These are phyloP conservation scores for Drosophila cyrtoloma DNA, from an alignment of 2,888 invertebrate genomes.

Conservation along the genomic window DNA sequence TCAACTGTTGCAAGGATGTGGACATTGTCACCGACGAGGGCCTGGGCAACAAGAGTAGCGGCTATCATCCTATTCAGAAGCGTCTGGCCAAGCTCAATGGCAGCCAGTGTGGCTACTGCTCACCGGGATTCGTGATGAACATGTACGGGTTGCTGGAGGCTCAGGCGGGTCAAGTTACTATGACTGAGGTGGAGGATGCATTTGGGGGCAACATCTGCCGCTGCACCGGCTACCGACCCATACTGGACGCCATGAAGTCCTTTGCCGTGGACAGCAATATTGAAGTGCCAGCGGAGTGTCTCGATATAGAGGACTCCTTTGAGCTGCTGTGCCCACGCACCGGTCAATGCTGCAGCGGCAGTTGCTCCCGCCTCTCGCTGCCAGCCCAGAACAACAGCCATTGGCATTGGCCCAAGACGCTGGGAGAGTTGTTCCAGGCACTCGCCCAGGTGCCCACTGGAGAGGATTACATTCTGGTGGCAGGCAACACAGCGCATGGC, in stretches of 20 bases:
- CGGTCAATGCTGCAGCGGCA: conserved; percentile 81
- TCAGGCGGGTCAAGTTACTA: conserved; percentile 86
- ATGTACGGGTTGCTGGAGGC: conserved; percentile 87
- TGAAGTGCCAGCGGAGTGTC: conserved; percentile 84
- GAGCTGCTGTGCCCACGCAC: conserved; percentile 71
- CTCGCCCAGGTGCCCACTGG: conserved; percentile 82
- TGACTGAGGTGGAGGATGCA: conserved; percentile 90
- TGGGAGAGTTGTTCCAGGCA: conserved; percentile 66
- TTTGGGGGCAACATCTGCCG: conserved; percentile 93
- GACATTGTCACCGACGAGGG: conserved; percentile 90
- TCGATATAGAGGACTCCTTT: conserved; percentile 85
- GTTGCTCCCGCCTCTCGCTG: conserved; percentile 61
- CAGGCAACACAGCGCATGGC: conserved; percentile 93
- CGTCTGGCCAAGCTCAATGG: conserved; percentile 89
- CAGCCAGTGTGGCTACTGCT: conserved; percentile 91
- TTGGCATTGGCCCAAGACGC: conserved; percentile 80
- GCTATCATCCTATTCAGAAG: conserved; percentile 89
- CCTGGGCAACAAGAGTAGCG: conserved; percentile 88
- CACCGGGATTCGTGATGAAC: conserved; percentile 92
- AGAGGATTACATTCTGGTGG: conserved; percentile 88
- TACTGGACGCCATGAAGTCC: conserved; percentile 92
- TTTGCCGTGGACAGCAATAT: conserved; percentile 88
- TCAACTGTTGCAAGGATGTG: conserved; percentile 88
- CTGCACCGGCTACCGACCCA: conserved; percentile 92
- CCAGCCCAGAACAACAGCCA: conserved; percentile 34